A percentile compares a stretch with the other conserved stretches of the same genome.
Conservation (phyloP, 2,797 vertebrate genomes). For the Falco rusticolus region DNA sequence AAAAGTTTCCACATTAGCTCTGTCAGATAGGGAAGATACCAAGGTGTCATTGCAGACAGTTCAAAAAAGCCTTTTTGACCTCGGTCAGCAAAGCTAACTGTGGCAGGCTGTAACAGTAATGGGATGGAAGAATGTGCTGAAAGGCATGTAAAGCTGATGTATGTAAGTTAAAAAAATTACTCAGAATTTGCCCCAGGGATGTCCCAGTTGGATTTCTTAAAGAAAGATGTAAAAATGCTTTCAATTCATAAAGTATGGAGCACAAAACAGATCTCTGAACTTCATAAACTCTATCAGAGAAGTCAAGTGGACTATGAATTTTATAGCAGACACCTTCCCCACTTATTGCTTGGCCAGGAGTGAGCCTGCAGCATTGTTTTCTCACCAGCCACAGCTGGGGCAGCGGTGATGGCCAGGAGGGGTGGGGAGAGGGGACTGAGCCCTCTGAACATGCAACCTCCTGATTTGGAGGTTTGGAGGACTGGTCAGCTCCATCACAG, state of each 20-base stretch:
- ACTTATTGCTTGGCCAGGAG: neutral
- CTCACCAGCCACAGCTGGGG: neutral
- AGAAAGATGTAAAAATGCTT: neutral
- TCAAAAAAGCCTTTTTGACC: neutral
- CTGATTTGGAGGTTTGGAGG: neutral
- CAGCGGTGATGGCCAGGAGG: neutral
- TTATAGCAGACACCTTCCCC: neutral
- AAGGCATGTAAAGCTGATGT: neutral
- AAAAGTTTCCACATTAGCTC: neutral
- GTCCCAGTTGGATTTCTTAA: neutral
- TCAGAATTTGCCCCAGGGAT: neutral
- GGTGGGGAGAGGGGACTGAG: accelerated
- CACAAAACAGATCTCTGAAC: neutral
- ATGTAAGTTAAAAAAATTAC: neutral
- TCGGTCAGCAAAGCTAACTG: neutral
- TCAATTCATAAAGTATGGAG: neutral
- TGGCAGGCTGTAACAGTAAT: neutral
- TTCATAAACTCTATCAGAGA: neutral
- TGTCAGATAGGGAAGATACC: neutral
- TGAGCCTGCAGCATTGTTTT: neutral
- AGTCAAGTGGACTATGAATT: neutral
- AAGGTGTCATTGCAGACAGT: neutral
- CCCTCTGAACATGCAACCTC: neutral
- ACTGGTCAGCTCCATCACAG: neutral
- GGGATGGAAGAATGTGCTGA: neutral